Percentiles rank a stretch among this genome's conserved stretches.
Evolutionary conservation across 2,113 vertebrate genomes (phyloP).

Genomic region (Limnothrissa miodon): DNA sequence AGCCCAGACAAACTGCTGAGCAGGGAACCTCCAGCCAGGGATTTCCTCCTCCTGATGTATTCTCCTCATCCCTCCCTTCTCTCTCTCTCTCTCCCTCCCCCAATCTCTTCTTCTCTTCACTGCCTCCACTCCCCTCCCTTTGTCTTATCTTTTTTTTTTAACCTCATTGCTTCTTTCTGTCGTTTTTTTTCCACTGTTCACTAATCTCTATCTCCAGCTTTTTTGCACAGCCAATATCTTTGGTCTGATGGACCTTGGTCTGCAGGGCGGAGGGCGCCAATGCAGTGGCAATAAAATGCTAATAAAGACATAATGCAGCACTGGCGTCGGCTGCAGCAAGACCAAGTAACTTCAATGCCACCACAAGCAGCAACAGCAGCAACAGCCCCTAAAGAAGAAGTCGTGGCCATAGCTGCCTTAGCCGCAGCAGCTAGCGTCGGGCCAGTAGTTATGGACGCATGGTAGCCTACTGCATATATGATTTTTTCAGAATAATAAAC

Average conservation of each 20-base stretch:
- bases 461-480: slow-evolving; percentile 57
- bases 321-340: slow-evolving; percentile 31
- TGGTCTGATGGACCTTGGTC: slow-evolving; percentile 30
- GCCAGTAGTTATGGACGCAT: too few relatives aligned
- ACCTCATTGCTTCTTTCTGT: neutral
- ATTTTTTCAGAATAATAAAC: slow-evolving; percentile 42
- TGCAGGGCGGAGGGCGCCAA: slow-evolving; percentile 29
- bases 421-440: too few relatives aligned
- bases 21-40: slow-evolving; percentile 66
- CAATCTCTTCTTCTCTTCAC: neutral
- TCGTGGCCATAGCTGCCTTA: too few relatives aligned
- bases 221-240: slow-evolving; percentile 38
- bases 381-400: neutral
- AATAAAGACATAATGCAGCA: slow-evolving; percentile 68
- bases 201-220: slow-evolving; percentile 31
- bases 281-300: slow-evolving; percentile 68
- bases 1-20: slow-evolving; percentile 57
- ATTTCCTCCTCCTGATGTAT: slow-evolving; percentile 67
- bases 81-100: slow-evolving; percentile 16
- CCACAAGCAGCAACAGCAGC: slow-evolving; percentile 45
- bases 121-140: slow-evolving; percentile 3
- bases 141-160: neutral
- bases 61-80: slow-evolving; percentile 24
- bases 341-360: neutral
- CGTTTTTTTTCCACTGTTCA: slow-evolving; percentile 7